Evolutionary conservation across 2,113 vertebrate genomes (phyloP), one percentile per base, ranked within the genome.

Genomic region (Pteronura brasiliensis): DNA sequence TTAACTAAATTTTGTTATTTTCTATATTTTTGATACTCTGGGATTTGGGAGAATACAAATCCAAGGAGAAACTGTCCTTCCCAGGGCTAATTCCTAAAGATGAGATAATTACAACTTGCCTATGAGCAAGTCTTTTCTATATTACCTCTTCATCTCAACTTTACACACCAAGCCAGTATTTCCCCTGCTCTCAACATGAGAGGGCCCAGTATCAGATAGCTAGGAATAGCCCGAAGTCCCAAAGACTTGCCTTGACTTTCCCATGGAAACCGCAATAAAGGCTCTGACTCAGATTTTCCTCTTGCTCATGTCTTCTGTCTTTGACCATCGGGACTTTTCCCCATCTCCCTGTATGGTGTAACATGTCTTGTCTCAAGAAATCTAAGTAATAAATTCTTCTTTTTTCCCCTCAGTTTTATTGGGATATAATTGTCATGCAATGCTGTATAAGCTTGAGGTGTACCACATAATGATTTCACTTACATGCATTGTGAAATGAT

Each of bases 261-360:
- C 4, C 2, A 29, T 1, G 39, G 80, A 71, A 71, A 79, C 20
- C 2, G 3, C 27, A 85, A 10, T 74, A 47, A 36, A 25, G 12
- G 1, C 13, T 49, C 34, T 17, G 7, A 31, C 42, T 34, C 34
- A 49, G 18, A 44, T 10, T 39, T 39, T 59, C 17, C 74, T 77
- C 25, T 49, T 10, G 34, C 10, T 67, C 3, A 25, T 27, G 6
- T 49, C 36, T 49, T 83, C 25, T 74, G 25, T 23, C 11, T 34
- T 23, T 23, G 31, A 49, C 59, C 12, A 18, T 34, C 8, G 3
- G 1, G 3, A n/a, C 59, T 7, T 27, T 83, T 13, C 8, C 23
- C 0, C 6, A 9, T 72, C 6, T 72, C 1, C 21, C 5, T 69
- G 21, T 72, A 36, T 12, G 39, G 10, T 18, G 1, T 23, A 3